Percentiles rank a stretch among this genome's conserved stretches.
Conservation (phyloP, 92 coral and sea anemone species). For the Porites rus region DNA sequence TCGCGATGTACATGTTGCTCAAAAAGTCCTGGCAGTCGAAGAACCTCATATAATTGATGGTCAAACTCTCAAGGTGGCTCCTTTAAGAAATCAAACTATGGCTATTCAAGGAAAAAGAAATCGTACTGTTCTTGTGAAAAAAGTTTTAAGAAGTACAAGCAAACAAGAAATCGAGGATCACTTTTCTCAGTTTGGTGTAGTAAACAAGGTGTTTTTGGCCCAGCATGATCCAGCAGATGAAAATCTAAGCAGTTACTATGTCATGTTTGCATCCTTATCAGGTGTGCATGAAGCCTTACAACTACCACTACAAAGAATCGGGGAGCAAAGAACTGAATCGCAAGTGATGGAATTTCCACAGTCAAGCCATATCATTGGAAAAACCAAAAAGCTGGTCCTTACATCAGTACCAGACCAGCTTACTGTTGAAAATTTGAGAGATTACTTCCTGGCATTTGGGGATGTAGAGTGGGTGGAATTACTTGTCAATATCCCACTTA, state of each 20-base stretch:
- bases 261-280: background rate
- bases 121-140: conserved; percentile 6
- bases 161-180: background rate
- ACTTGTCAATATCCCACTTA: background rate
- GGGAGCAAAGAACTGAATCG: conserved; percentile 7
- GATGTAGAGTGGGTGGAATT: conserved; percentile 5
- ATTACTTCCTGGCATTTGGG: conserved; percentile 15
- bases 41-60: background rate
- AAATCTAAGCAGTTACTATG: conserved; percentile 5
- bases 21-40: background rate
- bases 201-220: conserved; percentile 3
- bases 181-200: conserved; percentile 16
- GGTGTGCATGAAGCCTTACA: conserved; percentile 1
- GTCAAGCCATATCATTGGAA: background rate
- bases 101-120: background rate
- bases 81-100: background rate
- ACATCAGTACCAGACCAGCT: background rate
- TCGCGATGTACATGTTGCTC: background rate
- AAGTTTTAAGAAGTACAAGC: background rate
- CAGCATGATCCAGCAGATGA: background rate
- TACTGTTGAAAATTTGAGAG: conserved; percentile 16
- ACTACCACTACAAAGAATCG: conserved; percentile 20
- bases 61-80: background rate
- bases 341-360: background rate
- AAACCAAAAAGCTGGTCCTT: background rate